A percentile compares a stretch with the other conserved stretches of the same genome.
Conservation (phyloP, 30 jellyfish, hydroid and myxozoan genomes). For the Turritopsis dohrnii region DNA sequence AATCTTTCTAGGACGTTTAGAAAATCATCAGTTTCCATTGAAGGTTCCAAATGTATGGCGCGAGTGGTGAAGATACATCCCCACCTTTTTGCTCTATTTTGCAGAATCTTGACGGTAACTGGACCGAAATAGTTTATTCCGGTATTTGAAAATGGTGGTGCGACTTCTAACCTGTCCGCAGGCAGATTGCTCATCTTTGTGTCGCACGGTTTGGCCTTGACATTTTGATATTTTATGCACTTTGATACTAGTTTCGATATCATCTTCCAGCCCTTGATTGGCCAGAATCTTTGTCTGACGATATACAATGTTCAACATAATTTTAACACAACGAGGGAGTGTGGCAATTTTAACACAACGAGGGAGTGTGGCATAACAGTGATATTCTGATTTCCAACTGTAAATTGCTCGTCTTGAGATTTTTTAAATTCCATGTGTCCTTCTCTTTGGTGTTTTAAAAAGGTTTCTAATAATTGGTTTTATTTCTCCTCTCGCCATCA, state of each 20-base stretch:
- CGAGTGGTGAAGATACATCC: neutral
- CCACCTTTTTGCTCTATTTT: neutral
- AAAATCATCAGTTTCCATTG: neutral
- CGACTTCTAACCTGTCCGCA: neutral
- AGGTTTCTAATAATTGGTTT: too few species aligned
- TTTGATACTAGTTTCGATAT: neutral
- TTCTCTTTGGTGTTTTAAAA: too few species aligned
- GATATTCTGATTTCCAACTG: too few species aligned
- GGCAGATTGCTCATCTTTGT: neutral
- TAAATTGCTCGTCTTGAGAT: too few species aligned
- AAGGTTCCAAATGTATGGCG: neutral
- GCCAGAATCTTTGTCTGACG: neutral
- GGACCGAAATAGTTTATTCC: neutral
- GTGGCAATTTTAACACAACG: too few species aligned
- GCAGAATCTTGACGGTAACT: neutral
- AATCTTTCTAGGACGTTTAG: neutral
- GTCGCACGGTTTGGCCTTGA: neutral
- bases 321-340: too few species aligned
- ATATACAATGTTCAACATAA: too few species aligned
- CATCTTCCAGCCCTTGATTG: neutral
- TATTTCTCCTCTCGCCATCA: too few species aligned
- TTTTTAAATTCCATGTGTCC: too few species aligned
- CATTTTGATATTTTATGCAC: neutral
- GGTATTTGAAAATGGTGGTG: neutral
- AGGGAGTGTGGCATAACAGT: too few species aligned